phyloP scores from a whole-genome alignment of 2,113 vertebrate species.

The Tauraco erythrolophus region DNA sequence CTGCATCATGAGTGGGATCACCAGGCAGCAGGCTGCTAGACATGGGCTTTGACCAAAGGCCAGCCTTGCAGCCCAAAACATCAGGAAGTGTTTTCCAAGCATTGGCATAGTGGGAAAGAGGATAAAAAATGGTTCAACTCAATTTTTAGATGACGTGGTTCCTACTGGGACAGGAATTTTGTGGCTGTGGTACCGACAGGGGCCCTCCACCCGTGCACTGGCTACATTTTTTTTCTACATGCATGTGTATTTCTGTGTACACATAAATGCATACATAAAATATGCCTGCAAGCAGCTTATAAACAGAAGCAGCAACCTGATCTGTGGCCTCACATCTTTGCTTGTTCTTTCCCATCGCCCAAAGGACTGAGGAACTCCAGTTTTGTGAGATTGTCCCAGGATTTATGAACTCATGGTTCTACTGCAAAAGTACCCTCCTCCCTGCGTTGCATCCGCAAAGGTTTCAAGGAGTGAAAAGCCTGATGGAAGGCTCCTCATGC shows the following conservation, averaged over 20 bases:
- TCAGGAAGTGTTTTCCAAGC: not conserved
- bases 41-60: not conserved
- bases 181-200: not conserved
- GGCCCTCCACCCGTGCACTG: not conserved
- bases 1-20: not conserved
- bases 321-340: not conserved
- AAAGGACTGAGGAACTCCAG: accelerated
- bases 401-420: not conserved
- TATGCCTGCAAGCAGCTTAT: not conserved
- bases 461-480: not conserved
- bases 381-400: not conserved
- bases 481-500: not conserved
- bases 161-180: not conserved
- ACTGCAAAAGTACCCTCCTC: accelerated
- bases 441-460: not conserved
- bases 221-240: not conserved
- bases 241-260: not conserved
- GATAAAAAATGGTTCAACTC: not conserved
- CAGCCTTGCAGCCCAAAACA: not conserved
- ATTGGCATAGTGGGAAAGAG: not conserved
- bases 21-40: not conserved
- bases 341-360: not conserved
- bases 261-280: not conserved
- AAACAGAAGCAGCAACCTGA: not conserved
- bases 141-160: not conserved